A percentile compares a stretch with the other conserved stretches of the same genome.
phyloP scores from a whole-genome alignment of 2,888 invertebrate species.

The Crioceris asparagi region DNA sequence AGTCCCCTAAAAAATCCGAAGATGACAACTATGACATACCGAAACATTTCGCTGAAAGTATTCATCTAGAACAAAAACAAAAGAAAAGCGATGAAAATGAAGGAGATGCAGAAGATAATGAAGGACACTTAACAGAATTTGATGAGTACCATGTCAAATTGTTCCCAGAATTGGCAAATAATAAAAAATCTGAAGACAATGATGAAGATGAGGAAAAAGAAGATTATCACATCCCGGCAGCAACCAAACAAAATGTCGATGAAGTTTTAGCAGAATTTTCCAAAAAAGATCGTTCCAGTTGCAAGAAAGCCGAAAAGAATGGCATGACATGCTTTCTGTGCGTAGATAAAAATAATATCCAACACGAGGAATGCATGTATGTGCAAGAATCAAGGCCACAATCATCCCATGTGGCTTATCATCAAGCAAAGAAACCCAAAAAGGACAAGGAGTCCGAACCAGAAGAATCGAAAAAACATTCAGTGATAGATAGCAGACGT shows the following conservation, averaged over 20 bases:
- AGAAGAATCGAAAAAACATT: constrained; percentile 13
- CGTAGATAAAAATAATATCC: constrained; percentile 54
- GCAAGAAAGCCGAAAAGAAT: constrained; percentile 59
- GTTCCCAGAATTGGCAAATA: constrained; percentile 36
- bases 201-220: constrained; percentile 22
- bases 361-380: constrained; percentile 72
- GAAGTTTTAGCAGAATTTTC: constrained; percentile 62
- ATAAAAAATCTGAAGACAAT: constrained; percentile 30
- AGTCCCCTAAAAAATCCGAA: constrained; percentile 6
- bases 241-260: constrained; percentile 53
- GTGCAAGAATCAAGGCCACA: constrained; percentile 58
- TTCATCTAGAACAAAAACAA: too few relatives aligned
- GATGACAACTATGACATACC: constrained; percentile 24
- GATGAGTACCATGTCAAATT: constrained; percentile 39
- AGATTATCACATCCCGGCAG: constrained; percentile 37
- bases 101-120: constrained; percentile 32
- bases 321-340: constrained; percentile 71
- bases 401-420: constrained; percentile 54
- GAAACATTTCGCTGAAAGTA: constrained; percentile 25
- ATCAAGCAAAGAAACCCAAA: constrained; percentile 44
- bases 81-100: constrained; percentile 2
- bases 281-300: constrained; percentile 59
- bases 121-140: constrained; percentile 40
- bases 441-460: constrained; percentile 18
- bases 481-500: too few relatives aligned